Conservation (phyloP, 2,797 vertebrate genomes). For the Rousettus madagascariensis region DNA sequence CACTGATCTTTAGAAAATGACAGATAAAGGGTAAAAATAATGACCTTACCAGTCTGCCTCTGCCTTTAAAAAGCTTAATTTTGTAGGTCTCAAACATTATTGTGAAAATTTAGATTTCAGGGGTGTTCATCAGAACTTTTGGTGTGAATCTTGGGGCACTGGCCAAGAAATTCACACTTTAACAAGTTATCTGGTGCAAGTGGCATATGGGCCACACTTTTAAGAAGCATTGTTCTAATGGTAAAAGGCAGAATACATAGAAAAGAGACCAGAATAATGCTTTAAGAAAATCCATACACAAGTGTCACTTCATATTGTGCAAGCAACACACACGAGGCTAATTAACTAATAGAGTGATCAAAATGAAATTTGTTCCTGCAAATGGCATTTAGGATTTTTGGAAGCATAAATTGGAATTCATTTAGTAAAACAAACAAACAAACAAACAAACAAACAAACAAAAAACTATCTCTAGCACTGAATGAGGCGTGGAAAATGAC, state of each 20-base stretch:
- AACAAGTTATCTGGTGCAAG: neutral
- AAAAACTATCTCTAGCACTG: neutral
- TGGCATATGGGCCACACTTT: neutral
- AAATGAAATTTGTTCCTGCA: neutral
- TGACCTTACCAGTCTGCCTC: neutral
- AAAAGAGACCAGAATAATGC: neutral
- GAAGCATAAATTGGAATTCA: neutral
- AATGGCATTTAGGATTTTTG: slow-evolving; percentile 6
- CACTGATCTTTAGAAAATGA: neutral
- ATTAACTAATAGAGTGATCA: neutral
- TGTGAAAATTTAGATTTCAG: slow-evolving; percentile 7
- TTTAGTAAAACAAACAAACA: neutral
- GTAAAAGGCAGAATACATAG: neutral
- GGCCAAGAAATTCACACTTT: neutral
- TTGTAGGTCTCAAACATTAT: neutral
- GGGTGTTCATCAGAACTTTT: neutral
- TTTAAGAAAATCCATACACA: slow-evolving; percentile 21
- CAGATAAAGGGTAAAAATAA: neutral
- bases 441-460: neutral
- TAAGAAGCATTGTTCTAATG: neutral
- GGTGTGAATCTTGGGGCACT: neutral
- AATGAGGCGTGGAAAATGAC: neutral
- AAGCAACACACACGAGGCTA: neutral
- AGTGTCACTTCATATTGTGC: neutral
- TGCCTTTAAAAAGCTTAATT: neutral